phyloP scores from a whole-genome alignment of 2,888 invertebrate species.

The Noctua janthe region DNA sequence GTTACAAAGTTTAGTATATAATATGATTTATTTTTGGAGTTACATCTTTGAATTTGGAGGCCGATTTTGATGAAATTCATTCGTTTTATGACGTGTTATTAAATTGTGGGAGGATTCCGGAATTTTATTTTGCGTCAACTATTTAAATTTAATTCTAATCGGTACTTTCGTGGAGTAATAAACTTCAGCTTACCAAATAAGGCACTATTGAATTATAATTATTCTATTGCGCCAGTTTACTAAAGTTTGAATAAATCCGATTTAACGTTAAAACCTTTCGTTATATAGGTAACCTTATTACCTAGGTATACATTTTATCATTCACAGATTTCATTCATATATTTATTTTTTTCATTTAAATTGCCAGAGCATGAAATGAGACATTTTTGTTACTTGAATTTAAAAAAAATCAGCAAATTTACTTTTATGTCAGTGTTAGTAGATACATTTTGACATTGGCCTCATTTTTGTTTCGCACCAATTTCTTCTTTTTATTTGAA shows the following conservation, averaged over 20 bases:
- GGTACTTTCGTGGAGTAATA: background rate
- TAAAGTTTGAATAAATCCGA: background rate
- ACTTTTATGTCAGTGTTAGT: background rate
- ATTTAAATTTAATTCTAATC: background rate
- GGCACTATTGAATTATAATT: background rate
- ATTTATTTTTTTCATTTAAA: too few species aligned
- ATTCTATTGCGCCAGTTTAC: background rate
- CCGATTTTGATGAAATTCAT: slow-evolving; percentile 52
- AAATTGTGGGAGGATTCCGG: background rate
- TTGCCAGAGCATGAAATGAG: background rate
- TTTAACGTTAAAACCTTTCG: background rate
- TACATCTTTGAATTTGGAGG: slow-evolving; percentile 58
- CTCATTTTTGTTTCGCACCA: background rate
- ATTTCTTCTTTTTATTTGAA: background rate
- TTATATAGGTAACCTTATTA: background rate
- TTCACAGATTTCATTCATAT: too few species aligned
- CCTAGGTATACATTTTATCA: background rate
- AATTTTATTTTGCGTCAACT: background rate
- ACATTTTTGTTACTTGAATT: background rate
- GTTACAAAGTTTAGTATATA: slow-evolving; percentile 46
- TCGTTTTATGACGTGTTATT: slow-evolving; percentile 3
- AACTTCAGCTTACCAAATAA: background rate
- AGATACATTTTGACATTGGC: background rate
- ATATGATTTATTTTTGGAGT: slow-evolving; percentile 54
- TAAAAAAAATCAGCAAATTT: background rate